Evolutionary conservation across 2,888 invertebrate species (phyloP).

Genomic region (Auanema sp.): DNA sequence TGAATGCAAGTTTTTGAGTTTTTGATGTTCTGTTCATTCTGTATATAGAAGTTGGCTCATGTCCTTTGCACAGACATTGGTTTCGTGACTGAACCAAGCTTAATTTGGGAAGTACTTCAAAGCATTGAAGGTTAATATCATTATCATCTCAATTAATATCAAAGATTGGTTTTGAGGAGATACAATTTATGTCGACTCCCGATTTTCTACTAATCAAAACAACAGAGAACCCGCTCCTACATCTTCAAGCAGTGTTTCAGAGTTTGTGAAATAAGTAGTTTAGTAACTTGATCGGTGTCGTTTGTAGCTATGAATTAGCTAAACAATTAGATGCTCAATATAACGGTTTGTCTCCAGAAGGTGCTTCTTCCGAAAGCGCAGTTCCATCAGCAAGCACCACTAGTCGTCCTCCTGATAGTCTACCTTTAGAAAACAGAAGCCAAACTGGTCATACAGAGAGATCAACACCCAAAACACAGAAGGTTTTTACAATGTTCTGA

Average conservation of each 20-base stretch:
- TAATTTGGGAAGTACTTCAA: constrained; percentile 69
- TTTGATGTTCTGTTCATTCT: not conserved
- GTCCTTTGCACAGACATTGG: constrained; percentile 70
- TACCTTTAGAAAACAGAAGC: too few relatives aligned
- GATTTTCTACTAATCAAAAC: not conserved
- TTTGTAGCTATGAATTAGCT: constrained; percentile 11
- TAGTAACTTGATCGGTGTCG: not conserved
- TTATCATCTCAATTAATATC: too few relatives aligned
- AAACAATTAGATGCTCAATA: constrained; percentile 7
- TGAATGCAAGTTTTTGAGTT: not conserved
- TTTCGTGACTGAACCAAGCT: constrained; percentile 68
- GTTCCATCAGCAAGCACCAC: not conserved
- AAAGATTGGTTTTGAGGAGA: constrained; percentile 8
- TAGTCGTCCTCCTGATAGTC: not conserved
- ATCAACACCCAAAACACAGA: too few relatives aligned
- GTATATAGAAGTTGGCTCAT: constrained; percentile 8
- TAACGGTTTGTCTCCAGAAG: constrained; percentile 1
- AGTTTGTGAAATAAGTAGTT: constrained; percentile 3
- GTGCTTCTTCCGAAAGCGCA: not conserved
- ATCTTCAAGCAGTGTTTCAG: not conserved
- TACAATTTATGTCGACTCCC: constrained; percentile 3
- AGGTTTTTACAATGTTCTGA: too few relatives aligned
- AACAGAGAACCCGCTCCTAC: not conserved
- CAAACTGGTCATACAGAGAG: too few relatives aligned
- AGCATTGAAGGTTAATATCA: constrained; percentile 13